Base-by-base conservation (phyloP, 2,113 vertebrate species). In the Sula dactylatra region DNA sequence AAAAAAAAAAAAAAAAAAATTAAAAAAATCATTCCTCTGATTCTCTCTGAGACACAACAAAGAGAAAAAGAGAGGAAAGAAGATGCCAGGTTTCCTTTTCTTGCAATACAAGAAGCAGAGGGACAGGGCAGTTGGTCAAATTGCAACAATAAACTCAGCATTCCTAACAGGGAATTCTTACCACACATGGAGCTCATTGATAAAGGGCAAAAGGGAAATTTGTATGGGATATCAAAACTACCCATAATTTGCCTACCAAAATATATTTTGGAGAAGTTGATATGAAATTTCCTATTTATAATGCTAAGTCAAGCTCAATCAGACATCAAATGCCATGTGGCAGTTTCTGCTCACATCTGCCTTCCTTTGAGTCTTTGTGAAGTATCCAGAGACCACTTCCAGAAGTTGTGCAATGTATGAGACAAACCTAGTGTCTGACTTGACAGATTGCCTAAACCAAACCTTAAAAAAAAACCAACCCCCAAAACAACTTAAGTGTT, bases 131-230 rank as follows among this genome's bases (percentile, higher is more conserved):
- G 38, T 13, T 7, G 2, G 55, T 74, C 44, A 79, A 82, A 72
- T 2, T 69, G 24, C 49, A 92, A 56, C 21, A 85, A 79, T 19
- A 72, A 82, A 82, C 21, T 76, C 38, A 36, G 44, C 62, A 76
- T 86, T 94, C 38, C 54, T 59, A 42, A 54, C 0, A 47, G 8
- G 7, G 45, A 88, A 77, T 0, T 54, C 66, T 38, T 34, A 45
- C 16, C 16, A 55, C 0, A 2, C 26, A 55, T 3, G 38, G 38
- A 85, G 27, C 31, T 79, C 0, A 0, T 7, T 36, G 29, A 18
- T 69, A 55, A 73, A 49, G 12, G 10, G 21, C 29, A 78, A 59
- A 45, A 52, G 4, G 10, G 2, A 64, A 54, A 82, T 59, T 29
- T 74, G 10, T 64, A 82, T 17, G 14, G 5, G 4, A n/a, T 66